These are phyloP conservation scores for Cydia fagiglandana DNA, from an alignment of 1,140 invertebrate genomes.

Conservation along the genomic window DNA sequence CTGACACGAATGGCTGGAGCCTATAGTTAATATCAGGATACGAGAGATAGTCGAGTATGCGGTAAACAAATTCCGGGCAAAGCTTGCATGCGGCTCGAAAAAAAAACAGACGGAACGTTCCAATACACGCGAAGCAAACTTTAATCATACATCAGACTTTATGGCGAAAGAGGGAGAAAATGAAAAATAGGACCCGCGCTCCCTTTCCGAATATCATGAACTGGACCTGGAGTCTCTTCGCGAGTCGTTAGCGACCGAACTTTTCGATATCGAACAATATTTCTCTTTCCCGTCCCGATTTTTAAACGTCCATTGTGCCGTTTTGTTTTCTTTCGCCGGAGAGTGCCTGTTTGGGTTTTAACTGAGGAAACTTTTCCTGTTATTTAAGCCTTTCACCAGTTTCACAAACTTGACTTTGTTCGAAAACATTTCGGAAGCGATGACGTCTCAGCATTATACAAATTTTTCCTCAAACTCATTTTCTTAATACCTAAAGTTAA, in stretches of 20 bases:
- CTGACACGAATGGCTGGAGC: slow-evolving; percentile 36
- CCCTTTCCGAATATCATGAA: slow-evolving; percentile 72
- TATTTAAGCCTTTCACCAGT: slow-evolving; percentile 11
- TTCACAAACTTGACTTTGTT: not conserved
- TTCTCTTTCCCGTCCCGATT: slow-evolving; percentile 39
- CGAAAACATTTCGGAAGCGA: slow-evolving; percentile 22
- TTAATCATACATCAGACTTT: slow-evolving; percentile 66
- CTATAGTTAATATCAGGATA: not conserved
- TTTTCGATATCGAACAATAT: slow-evolving; percentile 52
- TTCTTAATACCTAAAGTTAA: slow-evolving; percentile 31
- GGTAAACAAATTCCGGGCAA: slow-evolving; percentile 18
- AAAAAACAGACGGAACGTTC: slow-evolving; percentile 8
- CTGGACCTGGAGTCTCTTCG: slow-evolving; percentile 59
- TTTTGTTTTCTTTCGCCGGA: slow-evolving; percentile 45
- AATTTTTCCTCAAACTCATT: slow-evolving; percentile 30
- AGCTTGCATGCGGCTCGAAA: not conserved
- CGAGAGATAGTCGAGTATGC: not conserved
- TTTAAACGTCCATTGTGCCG: slow-evolving; percentile 57
- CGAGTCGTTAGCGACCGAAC: slow-evolving; percentile 66
- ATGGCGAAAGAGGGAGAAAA: slow-evolving; percentile 57
- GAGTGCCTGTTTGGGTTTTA: slow-evolving; percentile 20
- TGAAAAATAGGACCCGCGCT: slow-evolving; percentile 58
- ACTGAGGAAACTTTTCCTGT: slow-evolving; percentile 26
- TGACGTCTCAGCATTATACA: slow-evolving; percentile 25
- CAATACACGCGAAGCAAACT: slow-evolving; percentile 44